These are phyloP conservation scores for Parnassius orleans DNA, from an alignment of 2,888 invertebrate species.

Conservation along the genomic window DNA sequence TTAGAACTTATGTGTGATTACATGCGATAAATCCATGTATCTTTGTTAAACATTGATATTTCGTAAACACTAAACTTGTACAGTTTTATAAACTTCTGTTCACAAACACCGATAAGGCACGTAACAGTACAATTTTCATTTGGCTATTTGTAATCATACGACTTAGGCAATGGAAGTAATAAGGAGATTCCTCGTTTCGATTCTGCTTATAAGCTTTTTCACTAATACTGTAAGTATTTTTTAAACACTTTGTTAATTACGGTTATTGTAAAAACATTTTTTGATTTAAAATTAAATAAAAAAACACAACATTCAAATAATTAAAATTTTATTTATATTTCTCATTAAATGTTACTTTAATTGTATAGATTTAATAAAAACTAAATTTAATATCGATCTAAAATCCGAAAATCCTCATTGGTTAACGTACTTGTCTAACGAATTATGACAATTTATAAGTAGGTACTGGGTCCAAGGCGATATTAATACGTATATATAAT, in stretches of 20 bases:
- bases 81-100: slow-evolving; percentile 17
- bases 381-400: neutral
- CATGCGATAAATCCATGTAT: neutral
- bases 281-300: neutral
- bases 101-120: slow-evolving; percentile 1
- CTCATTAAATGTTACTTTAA: neutral
- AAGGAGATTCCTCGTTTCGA: slow-evolving; percentile 7
- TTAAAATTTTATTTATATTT: neutral
- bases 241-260: neutral
- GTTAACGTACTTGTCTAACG: too few relatives aligned
- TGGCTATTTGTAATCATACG: slow-evolving; percentile 12
- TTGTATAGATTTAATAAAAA: neutral
- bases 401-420: too few relatives aligned
- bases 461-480: too few relatives aligned
- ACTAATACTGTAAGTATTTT: slow-evolving; percentile 14
- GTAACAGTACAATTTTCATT: slow-evolving; percentile 2
- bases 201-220: slow-evolving; percentile 13
- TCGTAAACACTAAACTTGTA: slow-evolving; percentile 14
- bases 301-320: neutral
- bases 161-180: slow-evolving; percentile 12
- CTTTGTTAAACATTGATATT: slow-evolving; percentile 14
- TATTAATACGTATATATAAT: too few relatives aligned
- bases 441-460: too few relatives aligned
- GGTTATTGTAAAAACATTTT: too few relatives aligned
- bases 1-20: too few relatives aligned